Evolutionary conservation across 2,888 invertebrate genomes (phyloP), one percentile per base, ranked within the genome.

Genomic region (Megalurothrips usitatus): DNA sequence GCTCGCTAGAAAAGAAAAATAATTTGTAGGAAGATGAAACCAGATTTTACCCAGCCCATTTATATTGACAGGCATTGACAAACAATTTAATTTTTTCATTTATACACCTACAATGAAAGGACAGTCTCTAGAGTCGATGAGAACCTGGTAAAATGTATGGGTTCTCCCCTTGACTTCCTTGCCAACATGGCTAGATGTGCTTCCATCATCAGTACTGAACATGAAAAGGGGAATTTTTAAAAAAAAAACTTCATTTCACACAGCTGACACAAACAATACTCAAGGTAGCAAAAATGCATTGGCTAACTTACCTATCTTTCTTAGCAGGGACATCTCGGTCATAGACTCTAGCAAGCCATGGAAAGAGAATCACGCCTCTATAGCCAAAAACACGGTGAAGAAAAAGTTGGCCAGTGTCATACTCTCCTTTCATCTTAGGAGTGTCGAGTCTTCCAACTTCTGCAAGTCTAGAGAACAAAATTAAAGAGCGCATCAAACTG

Each of bases 331-430:
- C 89, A 89, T 98, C 97, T 85, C 98, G 90, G 86, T 99, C 98
- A 86, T 97, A 98, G 0, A 98, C 96, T 86, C 96, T 91, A 12
- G 98, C 98, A 82, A 96, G 89, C 98, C 99, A 99, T 0, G 99
- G 98, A 87, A 99, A 99, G 80, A 99, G 89, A 82, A 99, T 93
- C 19, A 99, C 97, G 8, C 99, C 99, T 84, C 99, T 91, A 87
- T 99, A 99, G 23, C 98, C 98, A 88, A 99, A 99, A 26, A 99
- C 94, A 85, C 96, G 92, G 87, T 99, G 99, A 81, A 99, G 89
- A 87, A 99, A 98, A 82, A 98, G 89, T 88, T 98, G 98, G 14
- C 98, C 98, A 6, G 98, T 97, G 85, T 96, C 96, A 89, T 98
- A 98, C 89, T 96, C 96, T 78, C 96, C 96, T 83, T 94, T 91